Conservation (phyloP, 2,888 invertebrate species). For the Polydrusus pterygomalis region DNA sequence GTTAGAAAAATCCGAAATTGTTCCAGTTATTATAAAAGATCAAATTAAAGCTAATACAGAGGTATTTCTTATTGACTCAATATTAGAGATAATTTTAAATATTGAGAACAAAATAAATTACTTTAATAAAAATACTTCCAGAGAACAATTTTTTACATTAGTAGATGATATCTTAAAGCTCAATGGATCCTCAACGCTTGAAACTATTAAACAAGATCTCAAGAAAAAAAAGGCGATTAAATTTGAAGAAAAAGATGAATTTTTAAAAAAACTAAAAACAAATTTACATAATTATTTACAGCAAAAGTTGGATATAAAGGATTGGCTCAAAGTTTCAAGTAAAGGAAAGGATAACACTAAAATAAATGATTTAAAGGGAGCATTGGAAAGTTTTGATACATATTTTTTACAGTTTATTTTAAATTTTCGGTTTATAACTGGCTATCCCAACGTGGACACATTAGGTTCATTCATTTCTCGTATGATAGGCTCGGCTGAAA, state of each 20-base stretch:
- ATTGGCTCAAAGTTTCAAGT: not conserved
- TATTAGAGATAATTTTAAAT: not conserved
- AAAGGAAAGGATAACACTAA: not conserved
- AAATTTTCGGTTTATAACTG: slow-evolving; percentile 27
- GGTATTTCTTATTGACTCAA: not conserved
- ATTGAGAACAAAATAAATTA: not conserved
- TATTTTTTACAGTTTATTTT: slow-evolving; percentile 37
- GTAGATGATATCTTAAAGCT: not conserved
- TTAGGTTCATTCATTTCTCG: slow-evolving; percentile 16
- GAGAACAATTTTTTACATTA: not conserved
- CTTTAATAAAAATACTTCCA: not conserved
- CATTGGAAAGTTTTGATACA: slow-evolving; percentile 12
- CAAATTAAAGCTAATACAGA: not conserved
- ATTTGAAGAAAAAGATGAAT: not conserved
- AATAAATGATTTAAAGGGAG: not conserved
- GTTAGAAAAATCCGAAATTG: not conserved
- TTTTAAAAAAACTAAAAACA: not conserved
- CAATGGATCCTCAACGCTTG: not conserved
- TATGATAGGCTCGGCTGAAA: slow-evolving; percentile 22
- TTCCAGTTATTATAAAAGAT: not conserved
- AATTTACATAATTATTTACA: not conserved
- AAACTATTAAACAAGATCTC: not conserved
- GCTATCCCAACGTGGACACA: slow-evolving; percentile 37
- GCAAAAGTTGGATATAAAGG: not conserved
- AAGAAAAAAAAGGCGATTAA: not conserved